These are phyloP conservation scores for Mola mola DNA, from an alignment of 2,113 vertebrate species.

Conservation along the genomic window DNA sequence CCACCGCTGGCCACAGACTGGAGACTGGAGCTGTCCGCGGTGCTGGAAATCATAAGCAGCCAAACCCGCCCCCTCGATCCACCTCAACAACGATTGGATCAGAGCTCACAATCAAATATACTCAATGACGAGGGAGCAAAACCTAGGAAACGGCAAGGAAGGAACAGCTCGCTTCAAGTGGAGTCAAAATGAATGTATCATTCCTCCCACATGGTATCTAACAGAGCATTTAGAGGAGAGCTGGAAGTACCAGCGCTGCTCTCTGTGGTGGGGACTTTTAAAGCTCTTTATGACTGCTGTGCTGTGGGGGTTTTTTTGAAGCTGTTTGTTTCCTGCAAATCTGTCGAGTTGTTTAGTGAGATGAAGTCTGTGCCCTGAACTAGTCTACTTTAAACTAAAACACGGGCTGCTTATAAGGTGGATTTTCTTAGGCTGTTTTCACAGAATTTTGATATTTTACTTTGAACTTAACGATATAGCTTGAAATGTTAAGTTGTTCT, in stretches of 20 bases:
- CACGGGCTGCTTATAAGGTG: too few species aligned
- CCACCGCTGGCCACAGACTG: conserved; percentile 59
- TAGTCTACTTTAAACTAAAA: too few species aligned
- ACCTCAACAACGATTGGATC: conserved; percentile 61
- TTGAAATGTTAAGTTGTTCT: too few species aligned
- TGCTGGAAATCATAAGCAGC: conserved; percentile 68
- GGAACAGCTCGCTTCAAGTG: neutral
- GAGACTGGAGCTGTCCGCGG: conserved; percentile 77
- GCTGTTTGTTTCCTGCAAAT: neutral
- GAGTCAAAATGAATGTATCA: neutral
- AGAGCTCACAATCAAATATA: conserved; percentile 37
- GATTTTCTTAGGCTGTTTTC: too few species aligned
- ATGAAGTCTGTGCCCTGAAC: too few species aligned
- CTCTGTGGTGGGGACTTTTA: neutral
- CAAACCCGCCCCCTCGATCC: conserved; percentile 32
- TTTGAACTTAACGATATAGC: too few species aligned
- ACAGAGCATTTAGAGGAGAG: neutral
- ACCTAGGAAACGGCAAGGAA: neutral
- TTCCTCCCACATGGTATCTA: neutral
- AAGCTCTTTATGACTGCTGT: neutral
- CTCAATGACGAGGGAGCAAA: conserved; percentile 26
- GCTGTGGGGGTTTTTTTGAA: conserved; percentile 12
- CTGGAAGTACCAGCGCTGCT: neutral
- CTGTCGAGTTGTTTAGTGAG: too few species aligned
- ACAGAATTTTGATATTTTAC: too few species aligned